phyloP scores from a whole-genome alignment of 2,797 vertebrate species.

The Otus scops region DNA sequence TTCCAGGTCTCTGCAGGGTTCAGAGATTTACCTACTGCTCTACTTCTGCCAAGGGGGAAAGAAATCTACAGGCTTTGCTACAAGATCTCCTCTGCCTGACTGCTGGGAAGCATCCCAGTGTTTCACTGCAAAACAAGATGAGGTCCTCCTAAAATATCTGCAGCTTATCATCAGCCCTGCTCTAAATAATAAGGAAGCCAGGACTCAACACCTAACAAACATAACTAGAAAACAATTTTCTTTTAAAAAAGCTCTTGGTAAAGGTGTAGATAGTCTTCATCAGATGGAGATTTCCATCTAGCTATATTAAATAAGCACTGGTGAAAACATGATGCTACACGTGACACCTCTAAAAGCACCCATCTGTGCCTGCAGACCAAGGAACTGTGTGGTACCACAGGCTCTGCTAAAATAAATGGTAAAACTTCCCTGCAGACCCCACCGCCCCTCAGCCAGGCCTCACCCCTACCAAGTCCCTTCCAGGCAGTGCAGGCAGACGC shows the following conservation, averaged over 20 bases:
- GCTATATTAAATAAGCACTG: neutral
- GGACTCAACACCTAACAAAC: neutral
- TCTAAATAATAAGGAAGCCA: neutral
- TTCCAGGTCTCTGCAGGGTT: neutral
- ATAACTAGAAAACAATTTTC: neutral
- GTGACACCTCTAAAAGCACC: neutral
- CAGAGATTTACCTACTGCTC: fast-evolving
- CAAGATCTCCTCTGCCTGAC: neutral
- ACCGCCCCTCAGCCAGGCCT: neutral
- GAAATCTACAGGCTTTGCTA: neutral
- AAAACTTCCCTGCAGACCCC: neutral
- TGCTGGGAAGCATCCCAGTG: neutral
- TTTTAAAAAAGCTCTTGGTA: neutral
- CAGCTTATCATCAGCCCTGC: neutral
- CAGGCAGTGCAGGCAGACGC: neutral
- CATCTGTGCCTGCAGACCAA: neutral
- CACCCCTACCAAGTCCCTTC: neutral
- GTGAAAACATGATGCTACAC: neutral
- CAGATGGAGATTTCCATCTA: neutral
- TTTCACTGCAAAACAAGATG: neutral
- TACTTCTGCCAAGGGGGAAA: neutral
- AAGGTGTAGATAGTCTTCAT: neutral
- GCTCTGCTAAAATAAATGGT: neutral
- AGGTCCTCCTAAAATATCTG: neutral
- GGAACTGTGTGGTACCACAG: neutral